Evolutionary conservation across 2,888 invertebrate species (phyloP), one percentile per base, ranked within the genome.

Genomic region (Tetramorium bicarinatum): DNA sequence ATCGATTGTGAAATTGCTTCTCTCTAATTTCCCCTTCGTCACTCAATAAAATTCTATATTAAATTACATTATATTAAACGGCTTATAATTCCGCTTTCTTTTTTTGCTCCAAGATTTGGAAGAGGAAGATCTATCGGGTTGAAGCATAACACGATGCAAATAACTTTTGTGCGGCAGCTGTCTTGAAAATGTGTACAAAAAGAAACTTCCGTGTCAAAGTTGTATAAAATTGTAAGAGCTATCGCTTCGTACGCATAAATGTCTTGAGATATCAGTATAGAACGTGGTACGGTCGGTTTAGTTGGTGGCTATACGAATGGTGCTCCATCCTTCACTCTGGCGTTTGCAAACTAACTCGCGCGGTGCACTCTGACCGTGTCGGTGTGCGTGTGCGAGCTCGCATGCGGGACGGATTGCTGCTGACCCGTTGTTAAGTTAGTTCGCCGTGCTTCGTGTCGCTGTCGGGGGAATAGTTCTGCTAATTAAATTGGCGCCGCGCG

Each of bases 401-500:
- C 85, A 85, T 77, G 79, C 76, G 86, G 90, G 91, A 92, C 92
- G 92, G 93, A 94, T 93, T 92, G 92, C 92, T 89, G 90, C 91
- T 93, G 93, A 94, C 93, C 93, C 93, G 91, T 91, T 93, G 92
- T 94, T 94, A 93, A 93, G 93, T 94, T 93, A 93, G 93, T 92
- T 93, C 89, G 85, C 87, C 88, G 87, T 92, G 91, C 90, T 92
- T 89, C 90, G 85, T 86, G 91, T 88, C 90, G 84, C 91, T 91
- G 89, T 90, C 88, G 87, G 75, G 88, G 85, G 90, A 88, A 88
- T 91, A 94, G 93, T 93, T 93, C 91, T 89, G 90, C 93, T 94
- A 94, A 94, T 94, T 94, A 94, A 94, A 93, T 92, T 87, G 87
- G 87, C 86, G 87, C 80, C 83, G 83, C 86, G 83, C 83, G 87